A percentile compares a stretch with the other conserved stretches of the same genome.
Evolutionary conservation across 2,888 invertebrate species (phyloP).

Genomic region (Lamellibrachia satsuma): DNA sequence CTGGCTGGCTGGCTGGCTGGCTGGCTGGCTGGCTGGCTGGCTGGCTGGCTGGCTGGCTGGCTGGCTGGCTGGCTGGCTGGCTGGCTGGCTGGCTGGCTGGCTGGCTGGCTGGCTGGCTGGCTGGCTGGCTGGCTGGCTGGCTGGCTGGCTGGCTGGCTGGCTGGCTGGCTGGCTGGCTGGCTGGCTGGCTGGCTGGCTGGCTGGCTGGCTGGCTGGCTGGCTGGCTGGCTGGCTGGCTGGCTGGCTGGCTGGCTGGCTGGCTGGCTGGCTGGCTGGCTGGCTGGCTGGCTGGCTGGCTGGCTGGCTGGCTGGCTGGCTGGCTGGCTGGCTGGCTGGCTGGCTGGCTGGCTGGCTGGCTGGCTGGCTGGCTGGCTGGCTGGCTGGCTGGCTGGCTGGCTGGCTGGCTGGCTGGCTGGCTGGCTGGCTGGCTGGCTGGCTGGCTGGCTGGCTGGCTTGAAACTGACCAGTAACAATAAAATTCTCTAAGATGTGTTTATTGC

Average conservation of each 20-base stretch:
- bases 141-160: slow-evolving; percentile 40
- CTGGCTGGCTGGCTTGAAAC: no score
- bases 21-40: slow-evolving; percentile 39
- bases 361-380: no score
- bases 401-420: no score
- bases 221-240: slow-evolving; percentile 25
- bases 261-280: slow-evolving; percentile 19
- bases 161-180: slow-evolving; percentile 39
- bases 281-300: slow-evolving; percentile 35
- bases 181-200: slow-evolving; percentile 36
- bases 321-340: slow-evolving; percentile 37
- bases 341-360: no score
- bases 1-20: slow-evolving; percentile 38
- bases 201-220: neutral
- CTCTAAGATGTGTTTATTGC: no score
- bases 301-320: slow-evolving; percentile 39
- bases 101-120: slow-evolving; percentile 36
- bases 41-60: slow-evolving; percentile 38
- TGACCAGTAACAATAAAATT: no score
- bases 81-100: slow-evolving; percentile 38
- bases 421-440: no score
- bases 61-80: slow-evolving; percentile 40
- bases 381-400: no score
- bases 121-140: slow-evolving; percentile 39
- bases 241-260: slow-evolving; percentile 36